Percentiles rank a stretch among this genome's conserved stretches.
Conservation (phyloP, 2,113 vertebrate genomes). For the Ahaetulla prasina region DNA sequence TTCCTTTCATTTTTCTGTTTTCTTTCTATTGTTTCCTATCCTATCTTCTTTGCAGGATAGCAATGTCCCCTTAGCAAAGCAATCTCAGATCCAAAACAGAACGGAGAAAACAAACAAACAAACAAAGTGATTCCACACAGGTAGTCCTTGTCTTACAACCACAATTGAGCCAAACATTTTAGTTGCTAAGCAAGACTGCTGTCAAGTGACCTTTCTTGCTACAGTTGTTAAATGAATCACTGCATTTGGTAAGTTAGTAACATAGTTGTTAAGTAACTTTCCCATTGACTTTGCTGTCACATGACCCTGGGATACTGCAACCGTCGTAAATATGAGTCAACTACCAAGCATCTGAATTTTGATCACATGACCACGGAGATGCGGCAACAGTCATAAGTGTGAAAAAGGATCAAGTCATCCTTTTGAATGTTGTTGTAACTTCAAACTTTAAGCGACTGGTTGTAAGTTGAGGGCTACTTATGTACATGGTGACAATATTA, state of each 20-base stretch:
- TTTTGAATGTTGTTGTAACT: neutral
- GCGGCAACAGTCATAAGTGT: neutral
- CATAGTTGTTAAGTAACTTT: neutral
- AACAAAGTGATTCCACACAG: neutral
- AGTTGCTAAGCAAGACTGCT: neutral
- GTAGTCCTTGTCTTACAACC: neutral
- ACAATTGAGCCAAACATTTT: neutral
- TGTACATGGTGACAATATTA: neutral
- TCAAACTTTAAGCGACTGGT: neutral
- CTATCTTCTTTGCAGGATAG: neutral
- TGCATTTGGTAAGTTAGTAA: neutral
- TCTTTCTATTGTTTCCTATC: neutral
- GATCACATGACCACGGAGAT: neutral
- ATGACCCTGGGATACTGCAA: neutral
- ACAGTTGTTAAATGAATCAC: neutral
- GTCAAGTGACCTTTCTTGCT: neutral
- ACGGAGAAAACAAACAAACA: neutral
- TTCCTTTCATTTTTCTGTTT: neutral
- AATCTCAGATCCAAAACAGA: neutral
- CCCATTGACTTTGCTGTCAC: neutral
- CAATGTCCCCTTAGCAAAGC: neutral
- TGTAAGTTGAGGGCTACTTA: neutral
- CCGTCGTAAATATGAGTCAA: no score
- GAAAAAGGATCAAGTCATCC: neutral
- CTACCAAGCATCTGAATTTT: neutral